These are phyloP conservation scores for Oplegnathus fasciatus DNA, from an alignment of 2,113 vertebrate species.

Conservation along the genomic window DNA sequence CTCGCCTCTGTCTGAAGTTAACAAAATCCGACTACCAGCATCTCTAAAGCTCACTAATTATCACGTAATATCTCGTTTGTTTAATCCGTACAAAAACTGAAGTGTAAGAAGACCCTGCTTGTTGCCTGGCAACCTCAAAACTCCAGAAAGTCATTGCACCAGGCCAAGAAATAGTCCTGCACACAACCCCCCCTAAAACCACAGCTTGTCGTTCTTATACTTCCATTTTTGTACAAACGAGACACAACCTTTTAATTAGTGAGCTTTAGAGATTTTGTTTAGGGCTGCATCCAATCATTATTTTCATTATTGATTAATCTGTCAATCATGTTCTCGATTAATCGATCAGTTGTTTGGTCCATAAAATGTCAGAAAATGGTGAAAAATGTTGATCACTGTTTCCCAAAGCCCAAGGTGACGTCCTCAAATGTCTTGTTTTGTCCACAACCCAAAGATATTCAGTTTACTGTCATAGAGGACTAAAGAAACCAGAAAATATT, in stretches of 20 bases:
- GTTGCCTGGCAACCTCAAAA: not conserved
- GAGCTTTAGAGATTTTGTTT: not conserved
- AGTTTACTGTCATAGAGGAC: no score
- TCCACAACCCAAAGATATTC: no score
- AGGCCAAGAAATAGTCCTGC: not conserved
- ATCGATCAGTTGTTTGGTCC: no score
- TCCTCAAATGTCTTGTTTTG: no score
- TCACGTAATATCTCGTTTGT: not conserved
- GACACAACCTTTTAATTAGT: not conserved
- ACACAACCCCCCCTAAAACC: not conserved
- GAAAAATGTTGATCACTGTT: no score
- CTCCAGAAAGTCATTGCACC: not conserved
- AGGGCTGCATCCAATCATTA: no score
- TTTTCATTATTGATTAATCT: no score
- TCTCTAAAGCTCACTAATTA: not conserved
- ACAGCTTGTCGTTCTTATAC: not conserved
- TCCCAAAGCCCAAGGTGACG: no score
- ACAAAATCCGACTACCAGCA: not conserved
- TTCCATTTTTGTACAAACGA: not conserved
- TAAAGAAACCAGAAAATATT: no score
- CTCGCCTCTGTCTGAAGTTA: not conserved
- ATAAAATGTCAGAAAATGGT: no score
- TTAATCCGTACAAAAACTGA: no score
- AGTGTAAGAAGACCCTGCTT: not conserved
- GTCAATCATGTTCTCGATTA: no score